These are phyloP conservation scores for Gymnodraco acuticeps DNA, from an alignment of 2,797 vertebrate genomes.

Conservation along the genomic window DNA sequence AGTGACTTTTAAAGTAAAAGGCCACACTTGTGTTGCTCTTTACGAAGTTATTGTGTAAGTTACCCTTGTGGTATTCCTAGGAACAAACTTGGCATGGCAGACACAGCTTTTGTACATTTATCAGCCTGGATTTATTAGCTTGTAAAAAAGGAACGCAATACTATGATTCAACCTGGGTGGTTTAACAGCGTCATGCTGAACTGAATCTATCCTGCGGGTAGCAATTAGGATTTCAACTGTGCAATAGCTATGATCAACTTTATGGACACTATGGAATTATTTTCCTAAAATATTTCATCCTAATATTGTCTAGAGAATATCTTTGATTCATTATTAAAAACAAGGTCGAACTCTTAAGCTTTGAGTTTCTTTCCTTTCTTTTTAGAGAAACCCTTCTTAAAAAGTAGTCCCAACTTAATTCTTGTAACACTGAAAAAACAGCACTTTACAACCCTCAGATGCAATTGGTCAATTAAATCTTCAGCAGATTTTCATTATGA, in stretches of 20 bases:
- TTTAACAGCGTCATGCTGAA: constrained; percentile 30
- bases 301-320: neutral
- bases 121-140: constrained; percentile 51
- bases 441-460: neutral
- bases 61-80: constrained; percentile 9
- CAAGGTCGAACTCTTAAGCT: neutral
- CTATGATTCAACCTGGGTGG: constrained; percentile 49
- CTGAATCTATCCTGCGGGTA: constrained; percentile 26
- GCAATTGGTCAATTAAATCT: neutral
- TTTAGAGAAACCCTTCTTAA: neutral
- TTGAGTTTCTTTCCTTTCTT: neutral
- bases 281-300: constrained; percentile 5
- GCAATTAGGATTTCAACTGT: constrained; percentile 34
- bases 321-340: neutral
- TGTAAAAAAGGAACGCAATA: constrained; percentile 32
- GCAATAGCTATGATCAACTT: constrained; percentile 7
- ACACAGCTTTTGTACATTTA: constrained; percentile 40
- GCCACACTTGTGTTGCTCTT: constrained; percentile 25
- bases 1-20: constrained; percentile 3
- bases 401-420: neutral
- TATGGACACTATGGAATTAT: neutral
- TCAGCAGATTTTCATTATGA: neutral
- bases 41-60: constrained; percentile 10
- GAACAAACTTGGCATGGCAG: constrained; percentile 22
- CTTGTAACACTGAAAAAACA: neutral